Base-by-base conservation (phyloP, 2,113 vertebrate species). In the Cyanoramphus novaezelandiae region DNA sequence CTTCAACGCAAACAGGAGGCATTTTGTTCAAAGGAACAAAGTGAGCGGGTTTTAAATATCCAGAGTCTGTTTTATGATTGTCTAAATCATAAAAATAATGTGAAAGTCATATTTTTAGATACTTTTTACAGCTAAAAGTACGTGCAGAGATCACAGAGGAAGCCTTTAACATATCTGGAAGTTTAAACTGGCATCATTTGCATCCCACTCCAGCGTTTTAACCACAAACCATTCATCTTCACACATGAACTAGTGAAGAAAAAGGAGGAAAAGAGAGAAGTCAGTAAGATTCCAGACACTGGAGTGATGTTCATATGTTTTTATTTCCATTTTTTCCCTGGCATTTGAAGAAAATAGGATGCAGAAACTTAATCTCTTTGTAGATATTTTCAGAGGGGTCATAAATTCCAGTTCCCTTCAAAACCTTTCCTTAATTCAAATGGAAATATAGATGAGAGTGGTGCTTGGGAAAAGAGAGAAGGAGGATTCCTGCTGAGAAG, bases 11-110 rank as follows among this genome's bases (percentile, higher is more conserved):
- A 94, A 82, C 77, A 89, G 86, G 57, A 95, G 80, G 41, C 23
- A 44, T 90, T 94, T 86, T 86, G 29, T 95, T 92, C 74, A 91
- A 81, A 92, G 76, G 83, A 86, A 92, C 59, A 86, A 84, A 93
- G 41, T 9, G 23, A 59, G 68, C 7, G 16, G 9, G 24, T 63
- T 75, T 92, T 77, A 72, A 44, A 89, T 47, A 84, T 3, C 47
- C 72, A 47, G 8, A 86, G 31, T 14, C 43, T 88, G 29, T 3
- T 60, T 82, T 47, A 68, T 78, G 72, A 67, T 68, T 93, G 65
- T 57, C 72, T 90, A 75, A 94, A 76, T 14, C n/a, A 75, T 28
- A 78, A 84, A 81, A 87, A 52, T 27, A 68, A 82, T 13, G 8
- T 24, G 47, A 89, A 41, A 86, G 35, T 79, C 55, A 33, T 75